Evolutionary conservation across 2,797 vertebrate species (phyloP), one percentile per base, ranked within the genome.

Genomic region (Odontamblyopus lacepedii): DNA sequence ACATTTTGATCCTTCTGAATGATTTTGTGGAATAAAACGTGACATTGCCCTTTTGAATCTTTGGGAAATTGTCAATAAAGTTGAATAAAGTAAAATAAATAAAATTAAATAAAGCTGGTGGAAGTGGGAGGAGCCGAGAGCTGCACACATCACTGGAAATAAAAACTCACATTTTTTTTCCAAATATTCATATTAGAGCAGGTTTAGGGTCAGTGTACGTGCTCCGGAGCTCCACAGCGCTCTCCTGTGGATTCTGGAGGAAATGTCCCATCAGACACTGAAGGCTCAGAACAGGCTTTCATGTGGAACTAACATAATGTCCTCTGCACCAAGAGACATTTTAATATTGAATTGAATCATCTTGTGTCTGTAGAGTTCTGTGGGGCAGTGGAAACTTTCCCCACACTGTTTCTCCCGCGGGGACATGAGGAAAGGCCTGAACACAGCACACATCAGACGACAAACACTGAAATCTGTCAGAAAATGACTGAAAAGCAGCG

Each of bases 11-110:
- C 13, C 0, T n/a, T 11, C n/a, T 51, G 44, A 64, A 26, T 64
- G 62, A 63, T 48, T 66, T 51, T 66, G 64, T 66, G 64, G 64
- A 66, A 66, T 66, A 66, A 66, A 66, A 66, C 30, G 18, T 50
- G 64, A 66, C 44, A 66, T 50, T 51, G 26, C 23, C 44, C 64
- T 51, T 65, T 65, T 65, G 41, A 27, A 66, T 66, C 50, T 60
- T 29, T 66, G 44, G 64, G 64, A 66, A 66, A 50, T 48, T 66
- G 64, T 66, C 64, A 66, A 66, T 66, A 66, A 66, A 29, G 44
- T 50, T 66, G 3, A 51, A 66, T 66, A 50, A 65, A 65, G 6
- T 2, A 26, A 65, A 41, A 44, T 41, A 23, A 48, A 48, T 13
- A 48, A 48, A 48, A 9, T 38, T 18, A 1, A 64, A 50, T 50